These are phyloP conservation scores for Philypnodon macrostomus DNA, from an alignment of 2,797 vertebrate genomes.

Conservation along the genomic window DNA sequence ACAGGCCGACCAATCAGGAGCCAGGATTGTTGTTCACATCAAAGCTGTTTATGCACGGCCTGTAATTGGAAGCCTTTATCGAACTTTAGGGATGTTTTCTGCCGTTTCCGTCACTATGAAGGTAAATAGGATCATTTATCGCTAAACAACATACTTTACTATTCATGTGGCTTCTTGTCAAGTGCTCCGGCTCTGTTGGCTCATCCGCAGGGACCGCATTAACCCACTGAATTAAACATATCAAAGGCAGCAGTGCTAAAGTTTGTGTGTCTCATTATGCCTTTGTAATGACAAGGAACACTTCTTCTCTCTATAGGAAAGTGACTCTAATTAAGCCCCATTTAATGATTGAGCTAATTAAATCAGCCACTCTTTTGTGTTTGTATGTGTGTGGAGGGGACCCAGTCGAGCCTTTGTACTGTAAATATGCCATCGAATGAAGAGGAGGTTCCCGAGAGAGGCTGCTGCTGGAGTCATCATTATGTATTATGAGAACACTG, in stretches of 20 bases:
- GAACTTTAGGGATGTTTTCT: constrained; percentile 33
- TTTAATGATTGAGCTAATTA: constrained; percentile 79
- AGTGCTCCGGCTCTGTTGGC: constrained; percentile 14
- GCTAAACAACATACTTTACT: constrained; percentile 40
- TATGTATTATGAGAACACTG: constrained; percentile 12
- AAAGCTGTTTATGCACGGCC: constrained; percentile 54
- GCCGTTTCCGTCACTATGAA: constrained; percentile 20
- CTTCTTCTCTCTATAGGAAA: constrained; percentile 70
- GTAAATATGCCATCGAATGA: constrained; percentile 64
- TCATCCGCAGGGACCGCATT: constrained; percentile 28
- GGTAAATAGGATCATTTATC: constrained; percentile 36
- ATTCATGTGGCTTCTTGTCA: constrained; percentile 39
- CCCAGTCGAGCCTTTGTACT: constrained; percentile 65
- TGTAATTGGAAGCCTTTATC: constrained; percentile 48
- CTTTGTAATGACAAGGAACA: constrained; percentile 72
- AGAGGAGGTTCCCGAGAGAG: constrained; percentile 28
- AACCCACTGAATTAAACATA: constrained; percentile 34
- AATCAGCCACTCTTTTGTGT: constrained; percentile 68
- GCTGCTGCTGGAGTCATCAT: constrained; percentile 17
- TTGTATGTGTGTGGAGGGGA: constrained; percentile 54
- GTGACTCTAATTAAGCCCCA: constrained; percentile 77
- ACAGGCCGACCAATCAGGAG: constrained; percentile 50
- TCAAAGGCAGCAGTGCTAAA: constrained; percentile 43
- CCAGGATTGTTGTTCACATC: constrained; percentile 43
- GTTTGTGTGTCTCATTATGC: constrained; percentile 72